Conservation (phyloP, 2,797 vertebrate species). For the Onychomys torridus region DNA sequence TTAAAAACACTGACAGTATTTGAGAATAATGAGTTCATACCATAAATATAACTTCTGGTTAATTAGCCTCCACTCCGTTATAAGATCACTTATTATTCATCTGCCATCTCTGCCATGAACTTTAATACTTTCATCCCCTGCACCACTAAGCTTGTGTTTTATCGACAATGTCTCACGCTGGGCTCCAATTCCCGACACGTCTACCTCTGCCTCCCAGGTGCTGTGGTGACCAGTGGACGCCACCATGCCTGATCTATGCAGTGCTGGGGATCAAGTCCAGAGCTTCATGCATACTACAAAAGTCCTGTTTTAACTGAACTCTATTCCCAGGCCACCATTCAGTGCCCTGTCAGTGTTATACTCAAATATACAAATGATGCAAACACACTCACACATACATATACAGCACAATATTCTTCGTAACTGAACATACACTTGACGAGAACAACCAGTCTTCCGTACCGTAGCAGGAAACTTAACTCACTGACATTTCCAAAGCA, state of each 20-base stretch:
- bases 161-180: neutral
- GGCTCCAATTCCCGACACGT: neutral
- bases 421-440: neutral
- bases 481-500: neutral
- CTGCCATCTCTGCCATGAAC: neutral
- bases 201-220: too few species aligned
- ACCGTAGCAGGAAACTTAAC: neutral
- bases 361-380: neutral
- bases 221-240: too few species aligned
- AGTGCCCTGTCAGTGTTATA: neutral
- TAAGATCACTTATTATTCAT: slow-evolving; percentile 33
- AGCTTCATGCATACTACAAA: neutral
- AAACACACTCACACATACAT: neutral
- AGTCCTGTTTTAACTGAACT: neutral
- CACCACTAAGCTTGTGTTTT: neutral
- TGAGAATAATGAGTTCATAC: slow-evolving; percentile 60
- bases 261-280: neutral
- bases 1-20: slow-evolving; percentile 58
- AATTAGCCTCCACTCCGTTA: slow-evolving; percentile 30
- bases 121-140: neutral
- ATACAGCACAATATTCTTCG: neutral
- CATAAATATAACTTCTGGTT: slow-evolving; percentile 54
- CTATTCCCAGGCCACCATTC: neutral
- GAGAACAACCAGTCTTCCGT: neutral
- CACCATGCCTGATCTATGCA: neutral